A percentile compares a stretch with the other conserved stretches of the same genome.
phyloP scores from a whole-genome alignment of 2,888 invertebrate species.

The Melanchra persicariae region DNA sequence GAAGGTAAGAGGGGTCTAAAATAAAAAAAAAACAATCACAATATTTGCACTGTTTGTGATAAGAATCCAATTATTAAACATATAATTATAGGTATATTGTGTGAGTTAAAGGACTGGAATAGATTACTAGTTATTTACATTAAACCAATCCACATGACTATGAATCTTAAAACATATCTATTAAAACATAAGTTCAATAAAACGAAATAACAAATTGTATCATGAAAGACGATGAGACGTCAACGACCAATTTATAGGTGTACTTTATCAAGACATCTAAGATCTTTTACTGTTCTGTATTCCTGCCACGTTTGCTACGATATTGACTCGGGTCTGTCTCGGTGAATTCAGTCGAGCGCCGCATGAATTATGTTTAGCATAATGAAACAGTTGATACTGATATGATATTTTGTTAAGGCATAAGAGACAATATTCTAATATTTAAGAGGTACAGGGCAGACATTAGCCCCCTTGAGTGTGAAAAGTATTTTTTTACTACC shows the following conservation, averaged over 20 bases:
- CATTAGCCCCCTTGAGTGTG: no score
- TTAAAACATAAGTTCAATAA: background rate
- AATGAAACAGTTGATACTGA: constrained; percentile 43
- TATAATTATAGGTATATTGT: background rate
- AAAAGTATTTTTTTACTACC: no score
- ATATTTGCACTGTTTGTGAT: background rate
- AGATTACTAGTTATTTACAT: background rate
- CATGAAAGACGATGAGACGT: constrained; percentile 23
- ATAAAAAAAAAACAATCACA: background rate
- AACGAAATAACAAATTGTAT: background rate
- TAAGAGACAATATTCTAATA: background rate
- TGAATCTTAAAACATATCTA: background rate
- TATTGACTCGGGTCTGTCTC: constrained; percentile 51
- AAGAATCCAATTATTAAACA: background rate
- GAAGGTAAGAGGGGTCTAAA: no score
- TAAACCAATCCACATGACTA: no score
- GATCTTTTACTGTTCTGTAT: constrained; percentile 28
- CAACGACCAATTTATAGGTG: constrained; percentile 29
- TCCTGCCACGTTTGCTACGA: constrained; percentile 29
- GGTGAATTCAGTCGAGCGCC: constrained; percentile 35
- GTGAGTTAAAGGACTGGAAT: background rate
- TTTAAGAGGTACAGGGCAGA: background rate
- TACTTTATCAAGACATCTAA: constrained; percentile 34
- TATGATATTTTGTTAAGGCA: constrained; percentile 11
- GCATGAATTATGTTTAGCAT: constrained; percentile 49